Evolutionary conservation across 2,797 vertebrate genomes (phyloP).

Genomic region (Melanotaenia boesemani): DNA sequence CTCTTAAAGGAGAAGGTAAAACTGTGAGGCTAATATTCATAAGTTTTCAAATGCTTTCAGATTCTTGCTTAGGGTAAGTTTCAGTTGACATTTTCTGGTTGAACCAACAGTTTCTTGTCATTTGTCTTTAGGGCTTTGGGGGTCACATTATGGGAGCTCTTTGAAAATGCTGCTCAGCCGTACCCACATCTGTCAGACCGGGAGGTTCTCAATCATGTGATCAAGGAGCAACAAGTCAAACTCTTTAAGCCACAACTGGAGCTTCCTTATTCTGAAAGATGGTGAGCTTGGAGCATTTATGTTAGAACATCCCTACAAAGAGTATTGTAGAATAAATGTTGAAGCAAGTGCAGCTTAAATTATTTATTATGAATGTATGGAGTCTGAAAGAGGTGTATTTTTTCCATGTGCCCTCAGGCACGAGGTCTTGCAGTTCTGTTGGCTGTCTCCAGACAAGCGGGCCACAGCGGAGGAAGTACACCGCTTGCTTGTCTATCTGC

Average conservation of each 20-base stretch:
- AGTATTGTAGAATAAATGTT: background rate
- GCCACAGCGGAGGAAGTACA: constrained; percentile 96
- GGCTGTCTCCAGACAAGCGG: constrained; percentile 92
- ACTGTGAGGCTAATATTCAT: background rate
- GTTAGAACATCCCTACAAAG: background rate
- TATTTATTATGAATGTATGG: background rate
- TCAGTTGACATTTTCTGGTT: background rate
- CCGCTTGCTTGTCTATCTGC: constrained; percentile 93
- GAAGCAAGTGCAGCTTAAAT: background rate
- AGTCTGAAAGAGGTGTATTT: background rate
- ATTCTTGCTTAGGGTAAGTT: background rate
- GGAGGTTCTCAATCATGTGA: constrained; percentile 94
- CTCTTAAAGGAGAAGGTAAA: background rate
- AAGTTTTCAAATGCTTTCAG: background rate
- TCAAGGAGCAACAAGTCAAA: constrained; percentile 93
- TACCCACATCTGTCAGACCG: constrained; percentile 92
- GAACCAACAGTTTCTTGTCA: background rate
- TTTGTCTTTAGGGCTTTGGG: constrained; percentile 89
- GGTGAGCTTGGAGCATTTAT: constrained; percentile 79
- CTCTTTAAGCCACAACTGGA: constrained; percentile 93
- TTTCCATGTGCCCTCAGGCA: constrained; percentile 82
- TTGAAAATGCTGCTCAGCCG: constrained; percentile 88
- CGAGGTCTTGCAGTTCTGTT: constrained; percentile 97
- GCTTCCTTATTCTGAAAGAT: constrained; percentile 96
- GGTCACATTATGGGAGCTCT: constrained; percentile 92